Base-by-base conservation (phyloP, 2,888 invertebrate species). In the Drosophila kanekoi region DNA sequence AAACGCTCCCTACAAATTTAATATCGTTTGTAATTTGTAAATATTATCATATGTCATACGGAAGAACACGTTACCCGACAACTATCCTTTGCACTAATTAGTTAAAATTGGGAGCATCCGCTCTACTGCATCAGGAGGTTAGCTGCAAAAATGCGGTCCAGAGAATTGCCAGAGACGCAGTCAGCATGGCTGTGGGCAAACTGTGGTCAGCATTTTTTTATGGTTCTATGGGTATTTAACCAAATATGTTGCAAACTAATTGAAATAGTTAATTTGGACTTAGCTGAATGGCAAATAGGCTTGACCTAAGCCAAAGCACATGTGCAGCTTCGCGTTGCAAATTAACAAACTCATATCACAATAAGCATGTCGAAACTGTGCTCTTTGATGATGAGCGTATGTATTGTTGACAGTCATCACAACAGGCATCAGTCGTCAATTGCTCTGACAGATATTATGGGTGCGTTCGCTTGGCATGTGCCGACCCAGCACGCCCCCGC, bases 381-480 rank as follows among this genome's bases (percentile, higher is more conserved):
- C 14, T 13, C 18, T 9, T 18, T 38, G 38, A 44, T 33, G 54
- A 54, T 44, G 54, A 23, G 57, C 37, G 52, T 48, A 58, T 66
- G 16, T 64, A 67, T 63, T 54, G 62, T 67, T 70, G 83, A 86
- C 78, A 67, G 69, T 68, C 44, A 66, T 71, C 59, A 54, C 40
- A 54, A 58, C 40, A 59, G 69, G 62, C 74, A 59, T 41, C 49
- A 58, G 51, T 73, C 59, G 56, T 81, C 71, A 65, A 59, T 59
- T 43, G 54, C 18, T 53, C 44, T 59, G 81, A 66, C 77, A 68
- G 59, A 33, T 66, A 67, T 59, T 56, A 60, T 35, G 33, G 43
- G 52, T 60, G 40, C 66, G 62, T 44, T 67, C 44, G 61, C 43
- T 44, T 47, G 74, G 49, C 74, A 67, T 79, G 70, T 63, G 82